A percentile compares a stretch with the other conserved stretches of the same genome.
Conservation (phyloP, 2,888 invertebrate species). For the Eupithecia abbreviata region DNA sequence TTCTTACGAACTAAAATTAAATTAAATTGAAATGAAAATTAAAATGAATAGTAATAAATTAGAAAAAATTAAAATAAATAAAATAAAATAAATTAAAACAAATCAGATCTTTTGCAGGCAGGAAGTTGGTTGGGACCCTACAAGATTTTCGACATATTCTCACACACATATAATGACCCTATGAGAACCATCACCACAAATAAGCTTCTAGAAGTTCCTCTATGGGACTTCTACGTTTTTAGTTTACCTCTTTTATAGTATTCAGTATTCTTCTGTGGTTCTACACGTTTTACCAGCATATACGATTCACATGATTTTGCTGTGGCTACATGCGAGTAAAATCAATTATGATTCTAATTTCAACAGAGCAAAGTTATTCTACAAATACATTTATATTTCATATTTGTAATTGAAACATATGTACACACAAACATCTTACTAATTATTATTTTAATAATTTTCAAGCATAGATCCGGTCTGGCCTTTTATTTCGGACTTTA, state of each 20-base stretch:
- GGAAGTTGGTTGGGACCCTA: no score
- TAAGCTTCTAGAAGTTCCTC: neutral
- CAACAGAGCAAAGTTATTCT: slow-evolving; percentile 22
- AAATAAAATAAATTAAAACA: no score
- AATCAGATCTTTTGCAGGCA: no score
- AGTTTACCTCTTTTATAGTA: neutral
- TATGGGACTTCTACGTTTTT: neutral
- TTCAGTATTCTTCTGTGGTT: neutral
- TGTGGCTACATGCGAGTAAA: slow-evolving; percentile 12
- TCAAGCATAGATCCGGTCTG: no score
- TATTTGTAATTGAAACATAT: neutral
- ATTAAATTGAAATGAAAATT: no score
- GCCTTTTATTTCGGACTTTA: no score
- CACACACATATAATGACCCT: no score
- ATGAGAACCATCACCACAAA: no score
- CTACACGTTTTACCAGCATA: neutral
- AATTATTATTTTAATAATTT: neutral
- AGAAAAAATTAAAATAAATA: no score
- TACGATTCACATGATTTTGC: neutral
- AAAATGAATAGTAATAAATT: no score
- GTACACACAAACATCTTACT: neutral
- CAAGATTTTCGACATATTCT: no score
- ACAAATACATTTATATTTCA: slow-evolving; percentile 19
- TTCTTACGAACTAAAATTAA: no score
- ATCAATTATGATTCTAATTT: slow-evolving; percentile 29